Conservation (phyloP, 2,888 invertebrate genomes). For the Epinotia demarniana region DNA sequence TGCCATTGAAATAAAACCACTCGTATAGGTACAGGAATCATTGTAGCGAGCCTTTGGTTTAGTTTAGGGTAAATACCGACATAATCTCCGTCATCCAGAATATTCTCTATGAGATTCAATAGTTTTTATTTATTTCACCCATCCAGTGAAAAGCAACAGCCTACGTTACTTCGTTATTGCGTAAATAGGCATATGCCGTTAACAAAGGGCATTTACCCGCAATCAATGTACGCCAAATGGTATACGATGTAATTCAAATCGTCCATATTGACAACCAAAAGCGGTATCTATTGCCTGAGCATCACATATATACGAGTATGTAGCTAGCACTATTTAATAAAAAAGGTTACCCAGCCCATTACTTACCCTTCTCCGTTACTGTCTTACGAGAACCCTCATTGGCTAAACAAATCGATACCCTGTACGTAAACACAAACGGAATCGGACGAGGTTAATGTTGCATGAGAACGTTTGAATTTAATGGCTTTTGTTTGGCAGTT, state of each 20-base stretch:
- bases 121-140: neutral
- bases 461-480: constrained; percentile 64
- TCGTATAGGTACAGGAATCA: neutral
- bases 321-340: constrained; percentile 7
- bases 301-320: neutral
- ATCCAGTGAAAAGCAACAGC: neutral
- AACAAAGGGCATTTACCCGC: neutral
- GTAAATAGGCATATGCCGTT: neutral
- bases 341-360: constrained; percentile 24
- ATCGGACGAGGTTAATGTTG: constrained; percentile 58
- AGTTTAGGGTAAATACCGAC: no score
- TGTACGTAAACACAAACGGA: constrained; percentile 40
- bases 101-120: neutral
- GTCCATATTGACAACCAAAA: neutral
- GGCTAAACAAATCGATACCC: constrained; percentile 35
- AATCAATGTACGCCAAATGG: neutral
- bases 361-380: constrained; percentile 22
- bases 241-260: neutral
- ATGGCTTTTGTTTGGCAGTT: constrained; percentile 53
- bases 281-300: neutral
- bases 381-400: constrained; percentile 28
- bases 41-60: no score
- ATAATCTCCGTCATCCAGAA: neutral
- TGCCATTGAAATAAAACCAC: neutral
- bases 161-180: neutral